Conservation (phyloP, 2,888 invertebrate species). For the Drosophila siamana region DNA sequence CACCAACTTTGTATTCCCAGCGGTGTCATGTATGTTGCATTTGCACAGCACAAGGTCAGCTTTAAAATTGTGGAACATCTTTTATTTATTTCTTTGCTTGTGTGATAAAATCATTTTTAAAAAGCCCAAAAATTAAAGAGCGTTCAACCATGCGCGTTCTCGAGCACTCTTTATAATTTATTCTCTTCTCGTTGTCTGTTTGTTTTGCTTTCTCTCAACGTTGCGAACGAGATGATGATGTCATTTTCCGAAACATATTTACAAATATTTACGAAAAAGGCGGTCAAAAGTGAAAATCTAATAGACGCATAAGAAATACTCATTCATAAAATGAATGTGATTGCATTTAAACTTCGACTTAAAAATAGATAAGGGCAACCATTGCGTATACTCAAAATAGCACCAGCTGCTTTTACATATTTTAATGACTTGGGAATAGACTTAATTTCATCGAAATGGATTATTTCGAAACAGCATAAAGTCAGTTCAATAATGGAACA, state of each 20-base stretch:
- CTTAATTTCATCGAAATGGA: neutral
- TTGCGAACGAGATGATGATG: neutral
- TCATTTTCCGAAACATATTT: slow-evolving; percentile 1
- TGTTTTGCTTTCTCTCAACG: neutral
- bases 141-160: neutral
- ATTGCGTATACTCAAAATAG: neutral
- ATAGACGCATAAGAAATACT: neutral
- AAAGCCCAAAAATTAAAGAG: neutral
- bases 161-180: neutral
- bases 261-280: neutral
- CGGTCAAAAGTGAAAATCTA: neutral
- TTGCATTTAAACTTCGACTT: neutral
- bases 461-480: neutral
- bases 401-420: neutral
- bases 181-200: neutral
- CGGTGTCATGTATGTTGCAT: neutral
- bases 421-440: neutral
- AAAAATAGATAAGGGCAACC: neutral
- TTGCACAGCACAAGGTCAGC: neutral
- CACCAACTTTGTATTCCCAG: slow-evolving; percentile 27
- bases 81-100: neutral
- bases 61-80: neutral
- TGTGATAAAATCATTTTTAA: neutral
- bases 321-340: neutral
- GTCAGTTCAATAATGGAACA: neutral